phyloP scores from a whole-genome alignment of 2,797 vertebrate species.

The Siniperca scherzeri region DNA sequence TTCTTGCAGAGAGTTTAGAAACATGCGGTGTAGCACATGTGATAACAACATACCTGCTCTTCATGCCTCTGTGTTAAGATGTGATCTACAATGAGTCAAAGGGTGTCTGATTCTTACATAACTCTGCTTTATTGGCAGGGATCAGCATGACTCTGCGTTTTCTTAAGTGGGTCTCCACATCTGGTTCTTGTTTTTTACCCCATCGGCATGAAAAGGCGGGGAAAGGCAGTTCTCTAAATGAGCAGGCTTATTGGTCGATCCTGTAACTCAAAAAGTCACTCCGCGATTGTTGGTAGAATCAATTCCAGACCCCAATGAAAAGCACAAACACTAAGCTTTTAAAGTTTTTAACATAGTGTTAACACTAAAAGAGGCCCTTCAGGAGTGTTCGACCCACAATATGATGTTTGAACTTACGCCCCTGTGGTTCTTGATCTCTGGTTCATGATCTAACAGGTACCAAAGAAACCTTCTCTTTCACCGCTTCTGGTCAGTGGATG shows the following conservation, averaged over 20 bases:
- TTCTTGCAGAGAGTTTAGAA: neutral
- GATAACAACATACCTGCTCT: constrained; percentile 6
- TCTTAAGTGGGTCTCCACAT: constrained; percentile 67
- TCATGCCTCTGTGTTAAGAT: neutral
- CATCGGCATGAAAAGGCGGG: constrained; percentile 20
- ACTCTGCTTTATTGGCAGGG: constrained; percentile 34
- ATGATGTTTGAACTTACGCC: neutral
- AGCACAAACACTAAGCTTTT: neutral
- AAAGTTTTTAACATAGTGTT: neutral
- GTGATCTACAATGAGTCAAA: constrained; percentile 14
- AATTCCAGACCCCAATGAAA: neutral
- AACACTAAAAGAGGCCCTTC: neutral
- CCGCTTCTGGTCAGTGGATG: constrained; percentile 98
- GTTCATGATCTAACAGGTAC: constrained; percentile 87
- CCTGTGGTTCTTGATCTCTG: neutral
- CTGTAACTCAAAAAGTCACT: constrained; percentile 21
- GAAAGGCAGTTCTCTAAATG: constrained; percentile 60
- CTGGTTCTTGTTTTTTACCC: constrained; percentile 74
- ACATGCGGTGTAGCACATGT: neutral
- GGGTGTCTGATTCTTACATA: constrained; percentile 43
- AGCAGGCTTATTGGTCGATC: constrained; percentile 67
- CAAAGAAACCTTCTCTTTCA: constrained; percentile 95
- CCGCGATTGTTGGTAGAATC: neutral
- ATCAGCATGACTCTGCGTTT: constrained; percentile 77
- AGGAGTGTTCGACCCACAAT: neutral